These are phyloP conservation scores for Eretmochelys imbricata DNA, from an alignment of 2,113 vertebrate species.

Conservation along the genomic window DNA sequence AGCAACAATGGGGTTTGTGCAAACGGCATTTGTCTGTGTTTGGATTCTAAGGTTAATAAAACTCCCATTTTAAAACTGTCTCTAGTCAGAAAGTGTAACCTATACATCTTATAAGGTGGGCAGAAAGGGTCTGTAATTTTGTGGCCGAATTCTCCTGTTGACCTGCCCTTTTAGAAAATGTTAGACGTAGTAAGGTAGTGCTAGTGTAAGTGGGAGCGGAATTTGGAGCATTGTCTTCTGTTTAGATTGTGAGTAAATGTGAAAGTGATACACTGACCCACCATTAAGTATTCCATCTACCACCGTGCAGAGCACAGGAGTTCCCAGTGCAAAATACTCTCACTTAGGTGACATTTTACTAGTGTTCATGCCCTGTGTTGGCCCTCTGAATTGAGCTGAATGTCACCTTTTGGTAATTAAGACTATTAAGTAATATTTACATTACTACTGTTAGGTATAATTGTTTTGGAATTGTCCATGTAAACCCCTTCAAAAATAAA, in stretches of 20 bases:
- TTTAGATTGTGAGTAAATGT: not conserved
- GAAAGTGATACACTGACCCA: constrained; percentile 19
- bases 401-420: not conserved
- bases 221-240: constrained; percentile 33
- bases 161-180: not conserved
- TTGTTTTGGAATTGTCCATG: not conserved
- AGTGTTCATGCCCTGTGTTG: not conserved
- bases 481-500: not conserved
- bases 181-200: constrained; percentile 39
- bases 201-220: not conserved
- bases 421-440: not conserved
- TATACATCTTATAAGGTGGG: not conserved
- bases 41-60: not conserved
- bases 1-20: not conserved
- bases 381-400: not conserved
- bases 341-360: not conserved
- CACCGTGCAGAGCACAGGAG: constrained; percentile 1
- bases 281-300: constrained; percentile 34
- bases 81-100: constrained; percentile 4
- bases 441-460: not conserved
- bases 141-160: constrained; percentile 1
- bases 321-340: not conserved
- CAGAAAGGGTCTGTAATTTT: constrained; percentile 27
- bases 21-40: not conserved
- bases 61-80: not conserved